Evolutionary conservation across 2,113 vertebrate genomes (phyloP).

Genomic region (Salvelinus namaycush): DNA sequence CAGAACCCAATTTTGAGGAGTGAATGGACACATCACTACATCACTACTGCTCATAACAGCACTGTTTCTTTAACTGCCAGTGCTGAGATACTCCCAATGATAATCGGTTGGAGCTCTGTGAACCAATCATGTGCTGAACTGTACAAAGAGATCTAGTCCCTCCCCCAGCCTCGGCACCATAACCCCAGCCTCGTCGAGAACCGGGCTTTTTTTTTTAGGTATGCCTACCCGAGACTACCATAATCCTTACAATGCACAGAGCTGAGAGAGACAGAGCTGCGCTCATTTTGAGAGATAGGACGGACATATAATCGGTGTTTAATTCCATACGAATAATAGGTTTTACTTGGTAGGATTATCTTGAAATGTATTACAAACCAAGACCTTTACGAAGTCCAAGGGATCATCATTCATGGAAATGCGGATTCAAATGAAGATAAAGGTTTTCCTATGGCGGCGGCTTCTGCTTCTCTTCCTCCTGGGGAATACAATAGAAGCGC

Average conservation of each 20-base stretch:
- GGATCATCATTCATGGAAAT: not conserved
- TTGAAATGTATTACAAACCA: constrained; percentile 2
- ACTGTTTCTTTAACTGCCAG: constrained; percentile 34
- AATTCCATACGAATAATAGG: not conserved
- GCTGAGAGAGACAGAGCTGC: constrained; percentile 42
- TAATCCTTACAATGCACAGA: constrained; percentile 58
- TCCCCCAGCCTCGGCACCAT: constrained; percentile 55
- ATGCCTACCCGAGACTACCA: not conserved
- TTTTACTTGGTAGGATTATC: not conserved
- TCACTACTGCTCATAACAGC: too few relatives aligned
- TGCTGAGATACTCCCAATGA: not conserved
- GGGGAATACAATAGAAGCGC: constrained; percentile 58
- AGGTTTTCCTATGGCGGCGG: not conserved
- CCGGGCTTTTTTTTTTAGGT: too few relatives aligned
- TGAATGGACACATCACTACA: too few relatives aligned
- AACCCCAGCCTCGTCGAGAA: constrained; percentile 36
- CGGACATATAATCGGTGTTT: not conserved
- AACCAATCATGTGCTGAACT: constrained; percentile 66
- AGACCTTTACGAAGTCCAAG: not conserved
- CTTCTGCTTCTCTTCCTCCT: constrained; percentile 2
- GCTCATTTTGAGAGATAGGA: not conserved
- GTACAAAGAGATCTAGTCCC: constrained; percentile 65
- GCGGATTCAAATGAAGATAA: not conserved
- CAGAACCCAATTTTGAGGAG: too few relatives aligned
- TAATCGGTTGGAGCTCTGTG: constrained; percentile 41